Base-by-base conservation (phyloP, 1,140 invertebrate species). In the Drosophila equinoxialis region DNA sequence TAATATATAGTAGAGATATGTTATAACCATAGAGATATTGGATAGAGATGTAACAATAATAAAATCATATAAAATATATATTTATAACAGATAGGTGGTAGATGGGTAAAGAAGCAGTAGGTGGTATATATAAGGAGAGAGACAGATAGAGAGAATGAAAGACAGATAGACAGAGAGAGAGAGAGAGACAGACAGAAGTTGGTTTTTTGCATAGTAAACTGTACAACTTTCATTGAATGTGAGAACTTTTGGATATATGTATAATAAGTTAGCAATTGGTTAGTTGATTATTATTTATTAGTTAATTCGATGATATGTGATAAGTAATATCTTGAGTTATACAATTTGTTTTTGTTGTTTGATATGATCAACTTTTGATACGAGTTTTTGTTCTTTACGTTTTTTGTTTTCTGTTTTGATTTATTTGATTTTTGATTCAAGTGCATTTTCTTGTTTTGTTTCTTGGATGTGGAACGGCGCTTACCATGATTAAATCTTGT, bases 401-500 rank as follows among this genome's bases (percentile, higher is more conserved):
- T 64, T 37, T 45, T 66, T 69, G 71, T 68, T 62, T 63, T 71
- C 51, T 71, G 60, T 17, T 65, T 20, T 17, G 14, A 48, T 61
- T 65, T 68, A 30, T 30, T 30, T 30, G 30, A 8, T 11, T 37
- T 51, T 10, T 13, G 51, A 39, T 66, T 65, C 57, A 67, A 86
- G 71, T 69, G 69, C 75, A 74, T 73, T 72, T 72, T 79, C 20
- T 79, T 68, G 75, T 42, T 72, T 39, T 39, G 11, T 39, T 39
- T 70, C 23, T 63, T 66, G 66, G 68, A 68, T 79, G 68, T 77
- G 74, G 77, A 51, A 71, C 84, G 85, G 41, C 84, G 84, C 84
- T 89, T 89, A 89, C 84, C 84, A 89, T 89, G 65, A 89, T 89
- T 84, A 89, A 85, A 71, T 89, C 84, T 89, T 89, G 85, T 90